Percentiles rank a stretch among this genome's conserved stretches.
phyloP scores from a whole-genome alignment of 2,113 vertebrate species.

The Macrotus californicus region DNA sequence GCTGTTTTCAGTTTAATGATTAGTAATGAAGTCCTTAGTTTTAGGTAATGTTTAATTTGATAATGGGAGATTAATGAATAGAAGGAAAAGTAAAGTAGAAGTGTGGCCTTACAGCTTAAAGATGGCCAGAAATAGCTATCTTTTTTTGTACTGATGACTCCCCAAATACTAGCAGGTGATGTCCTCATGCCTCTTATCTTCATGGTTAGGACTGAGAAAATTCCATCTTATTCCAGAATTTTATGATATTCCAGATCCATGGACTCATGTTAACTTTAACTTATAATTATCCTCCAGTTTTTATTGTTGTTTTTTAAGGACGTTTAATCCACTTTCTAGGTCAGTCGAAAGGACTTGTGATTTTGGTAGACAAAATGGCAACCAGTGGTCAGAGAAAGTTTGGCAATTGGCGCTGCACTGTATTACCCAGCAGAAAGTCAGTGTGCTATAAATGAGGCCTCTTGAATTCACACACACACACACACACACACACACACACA shows the following conservation, averaged over 20 bases:
- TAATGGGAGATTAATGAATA: not conserved
- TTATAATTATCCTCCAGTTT: not conserved
- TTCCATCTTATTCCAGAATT: not conserved
- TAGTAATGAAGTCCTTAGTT: not conserved
- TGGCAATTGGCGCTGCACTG: slow-evolving; percentile 14
- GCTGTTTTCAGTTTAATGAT: slow-evolving; percentile 11
- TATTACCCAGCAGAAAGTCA: not conserved
- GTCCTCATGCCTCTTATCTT: not conserved
- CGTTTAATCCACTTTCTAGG: not conserved
- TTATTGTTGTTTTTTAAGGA: slow-evolving; percentile 2
- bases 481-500: not conserved
- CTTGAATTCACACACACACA: not conserved
- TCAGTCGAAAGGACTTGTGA: not conserved
- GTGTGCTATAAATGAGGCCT: not conserved
- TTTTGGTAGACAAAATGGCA: slow-evolving; percentile 32
- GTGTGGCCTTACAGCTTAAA: not conserved
- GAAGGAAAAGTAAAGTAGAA: not conserved
- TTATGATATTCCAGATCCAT: not conserved
- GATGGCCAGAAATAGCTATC: not conserved
- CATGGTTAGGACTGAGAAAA: not conserved
- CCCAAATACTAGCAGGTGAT: not conserved
- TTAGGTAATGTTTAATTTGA: slow-evolving; percentile 16
- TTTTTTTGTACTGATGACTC: not conserved
- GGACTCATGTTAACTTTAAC: not conserved
- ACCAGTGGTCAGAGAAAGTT: not conserved